Base-by-base conservation (phyloP, 2,113 vertebrate genomes). In the Castor canadensis region DNA sequence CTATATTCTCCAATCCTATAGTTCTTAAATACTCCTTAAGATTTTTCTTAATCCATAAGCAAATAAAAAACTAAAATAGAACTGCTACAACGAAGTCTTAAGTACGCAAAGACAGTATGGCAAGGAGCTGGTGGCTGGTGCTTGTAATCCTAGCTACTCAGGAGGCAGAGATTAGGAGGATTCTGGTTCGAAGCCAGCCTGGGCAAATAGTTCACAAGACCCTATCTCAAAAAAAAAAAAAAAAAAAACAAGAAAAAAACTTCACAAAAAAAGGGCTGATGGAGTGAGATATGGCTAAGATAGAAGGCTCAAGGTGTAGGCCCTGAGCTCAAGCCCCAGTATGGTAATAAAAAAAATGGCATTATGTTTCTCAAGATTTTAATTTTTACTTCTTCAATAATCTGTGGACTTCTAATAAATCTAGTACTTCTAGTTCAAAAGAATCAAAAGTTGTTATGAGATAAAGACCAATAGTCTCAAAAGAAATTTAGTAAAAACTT, bases 31-130 rank as follows among this genome's bases (percentile, higher is more conserved):
- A 76, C 1, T 66, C 12, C 38, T 90, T 81, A 54, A 26, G 11
- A 58, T 17, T 17, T 62, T 80, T 87, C 72, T 88, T 17, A 6
- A 47, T 73, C 11, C 75, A 32, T 45, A 90, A 82, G 40, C 32
- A 92, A 76, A 64, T 85, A 88, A 84, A 8, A 69, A 87, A 88
- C 12, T n/a, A 80, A 87, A 96, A 40, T 9, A 62, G 32, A 93
- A 71, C n/a, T 60, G 19, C 6, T 81, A 66, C 89, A 69, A 54
- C 3, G 58, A 76, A 94, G 45, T 84, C n/a, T 90, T 79, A 91
- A 66, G n/a, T 35, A 79, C 7, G 49, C 12, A 87, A 84, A 83
- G 3, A 67, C 32, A n/a, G 19, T 69, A 69, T 64, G n/a, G n/a
- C n/a, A n/a, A n/a, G n/a, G n/a, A n/a, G n/a, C n/a, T n/a, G n/a